These are phyloP conservation scores for Nomada fabriciana DNA, from an alignment of 2,888 invertebrate species.

Conservation along the genomic window DNA sequence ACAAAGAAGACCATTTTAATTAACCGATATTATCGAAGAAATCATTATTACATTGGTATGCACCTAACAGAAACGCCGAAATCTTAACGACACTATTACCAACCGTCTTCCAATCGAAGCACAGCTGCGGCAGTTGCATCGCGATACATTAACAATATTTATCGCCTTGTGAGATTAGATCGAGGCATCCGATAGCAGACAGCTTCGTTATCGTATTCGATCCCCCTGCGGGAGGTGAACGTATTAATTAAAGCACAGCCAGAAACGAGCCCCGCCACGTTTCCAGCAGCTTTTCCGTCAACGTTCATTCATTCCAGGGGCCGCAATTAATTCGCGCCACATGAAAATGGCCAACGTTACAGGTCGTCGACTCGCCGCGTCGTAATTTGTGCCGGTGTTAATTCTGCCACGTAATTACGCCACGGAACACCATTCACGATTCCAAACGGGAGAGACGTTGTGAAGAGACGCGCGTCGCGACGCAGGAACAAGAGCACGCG, in stretches of 20 bases:
- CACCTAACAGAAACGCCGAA: not conserved
- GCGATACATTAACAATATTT: slow-evolving; percentile 41
- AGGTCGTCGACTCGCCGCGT: slow-evolving; percentile 53
- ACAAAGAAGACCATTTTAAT: too few relatives aligned
- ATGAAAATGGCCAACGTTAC: slow-evolving; percentile 57
- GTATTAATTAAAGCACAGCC: slow-evolving; percentile 53
- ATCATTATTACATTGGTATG: not conserved
- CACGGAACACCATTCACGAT: slow-evolving; percentile 58
- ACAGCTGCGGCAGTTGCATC: not conserved
- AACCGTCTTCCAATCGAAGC: not conserved
- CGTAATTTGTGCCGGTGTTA: slow-evolving; percentile 69
- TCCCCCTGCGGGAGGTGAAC: slow-evolving; percentile 22
- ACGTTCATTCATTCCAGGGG: slow-evolving; percentile 52
- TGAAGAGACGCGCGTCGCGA: slow-evolving; percentile 31
- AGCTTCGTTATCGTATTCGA: slow-evolving; percentile 38
- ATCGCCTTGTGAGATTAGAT: slow-evolving; percentile 43
- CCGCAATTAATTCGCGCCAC: slow-evolving; percentile 62
- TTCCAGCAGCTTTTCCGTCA: slow-evolving; percentile 46
- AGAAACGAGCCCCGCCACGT: slow-evolving; percentile 28
- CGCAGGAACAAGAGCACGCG: slow-evolving; percentile 5
- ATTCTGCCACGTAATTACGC: slow-evolving; percentile 66
- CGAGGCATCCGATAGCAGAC: slow-evolving; percentile 32
- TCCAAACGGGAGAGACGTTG: slow-evolving; percentile 1
- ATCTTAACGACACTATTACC: slow-evolving; percentile 1
- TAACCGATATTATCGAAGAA: too few relatives aligned